Percentiles rank a stretch among this genome's conserved stretches.
These are phyloP conservation scores for Parnassius apollo DNA, from an alignment of 2,888 invertebrate genomes.

Conservation along the genomic window DNA sequence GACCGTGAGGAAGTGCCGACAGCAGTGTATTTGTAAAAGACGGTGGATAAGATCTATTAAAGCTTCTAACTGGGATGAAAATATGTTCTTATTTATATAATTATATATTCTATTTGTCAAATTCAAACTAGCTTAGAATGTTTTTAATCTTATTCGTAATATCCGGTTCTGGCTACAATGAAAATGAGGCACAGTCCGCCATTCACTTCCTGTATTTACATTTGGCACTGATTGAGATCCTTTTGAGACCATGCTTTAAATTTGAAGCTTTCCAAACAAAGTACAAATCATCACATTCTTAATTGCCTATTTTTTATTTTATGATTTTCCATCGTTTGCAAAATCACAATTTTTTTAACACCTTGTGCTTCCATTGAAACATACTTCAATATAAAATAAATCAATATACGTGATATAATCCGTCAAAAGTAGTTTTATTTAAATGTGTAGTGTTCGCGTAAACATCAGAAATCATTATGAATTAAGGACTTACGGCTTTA, in stretches of 20 bases:
- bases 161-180: constrained; percentile 8
- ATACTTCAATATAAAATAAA: too few species aligned
- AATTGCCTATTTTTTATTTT: too few species aligned
- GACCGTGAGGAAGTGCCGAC: neutral
- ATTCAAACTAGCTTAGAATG: constrained; percentile 18
- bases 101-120: neutral
- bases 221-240: constrained; percentile 5
- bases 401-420: too few species aligned
- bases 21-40: neutral
- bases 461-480: too few species aligned
- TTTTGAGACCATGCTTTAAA: neutral
- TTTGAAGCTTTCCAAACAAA: too few species aligned
- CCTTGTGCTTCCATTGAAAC: too few species aligned
- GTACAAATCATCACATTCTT: too few species aligned
- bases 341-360: too few species aligned
- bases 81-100: neutral
- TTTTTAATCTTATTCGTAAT: constrained; percentile 19
- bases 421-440: too few species aligned
- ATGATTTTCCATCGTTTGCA: too few species aligned
- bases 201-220: constrained; percentile 20
- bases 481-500: too few species aligned
- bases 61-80: neutral
- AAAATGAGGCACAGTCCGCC: constrained; percentile 14
- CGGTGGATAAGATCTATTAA: neutral
- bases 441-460: too few species aligned